A percentile compares a stretch with the other conserved stretches of the same genome.
Conservation (phyloP, 2,797 vertebrate species). For the Galaxias olidus region DNA sequence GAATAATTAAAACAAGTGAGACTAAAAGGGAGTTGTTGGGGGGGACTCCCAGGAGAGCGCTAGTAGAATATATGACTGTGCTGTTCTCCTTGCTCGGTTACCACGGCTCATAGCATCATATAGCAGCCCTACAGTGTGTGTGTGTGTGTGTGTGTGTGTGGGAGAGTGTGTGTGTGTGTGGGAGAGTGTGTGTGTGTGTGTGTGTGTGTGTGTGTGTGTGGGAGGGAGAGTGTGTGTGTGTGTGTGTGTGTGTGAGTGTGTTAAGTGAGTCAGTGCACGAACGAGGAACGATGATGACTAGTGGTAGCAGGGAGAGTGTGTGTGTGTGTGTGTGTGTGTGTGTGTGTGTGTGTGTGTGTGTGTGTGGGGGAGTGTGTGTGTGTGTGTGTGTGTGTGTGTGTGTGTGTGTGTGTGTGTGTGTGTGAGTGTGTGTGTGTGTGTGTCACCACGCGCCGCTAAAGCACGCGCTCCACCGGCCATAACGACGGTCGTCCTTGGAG, state of each 20-base stretch:
- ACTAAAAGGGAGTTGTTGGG: conserved; percentile 21
- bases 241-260: conserved; percentile 1
- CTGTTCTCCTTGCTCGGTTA: conserved; percentile 33
- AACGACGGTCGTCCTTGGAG: too few relatives aligned
- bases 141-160: background rate
- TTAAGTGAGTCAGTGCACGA: too few relatives aligned
- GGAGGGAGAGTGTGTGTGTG: conserved; percentile 4
- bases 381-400: background rate
- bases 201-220: conserved; percentile 4
- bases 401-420: background rate
- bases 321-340: background rate
- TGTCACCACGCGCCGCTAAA: conserved; percentile 7
- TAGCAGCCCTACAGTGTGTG: background rate
- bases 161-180: too few relatives aligned
- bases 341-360: background rate
- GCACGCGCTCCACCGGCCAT: background rate
- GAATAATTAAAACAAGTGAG: conserved; percentile 65
- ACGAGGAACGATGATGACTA: too few relatives aligned
- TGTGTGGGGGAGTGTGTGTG: too few relatives aligned
- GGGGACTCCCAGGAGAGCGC: conserved; percentile 38
- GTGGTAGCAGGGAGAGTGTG: too few relatives aligned
- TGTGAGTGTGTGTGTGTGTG: conserved; percentile 4
- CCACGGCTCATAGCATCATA: conserved; percentile 21
- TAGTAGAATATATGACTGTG: conserved; percentile 42
- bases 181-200: conserved; percentile 4